Conservation (phyloP, 2,113 vertebrate genomes). For the Hemiprocne comata region DNA sequence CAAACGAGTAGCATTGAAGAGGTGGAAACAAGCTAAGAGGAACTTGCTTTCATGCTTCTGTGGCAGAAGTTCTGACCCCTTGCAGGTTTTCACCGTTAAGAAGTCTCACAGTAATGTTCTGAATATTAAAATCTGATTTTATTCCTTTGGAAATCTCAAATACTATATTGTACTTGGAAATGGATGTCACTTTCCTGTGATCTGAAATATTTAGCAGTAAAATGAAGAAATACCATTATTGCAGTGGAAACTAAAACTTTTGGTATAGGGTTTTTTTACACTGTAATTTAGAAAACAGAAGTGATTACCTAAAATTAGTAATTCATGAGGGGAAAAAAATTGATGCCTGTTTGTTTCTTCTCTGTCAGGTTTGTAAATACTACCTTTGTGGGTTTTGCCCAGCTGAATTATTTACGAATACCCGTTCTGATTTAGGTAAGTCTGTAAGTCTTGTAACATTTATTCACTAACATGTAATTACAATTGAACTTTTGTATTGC, state of each 20-base stretch:
- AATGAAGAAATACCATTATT: not conserved
- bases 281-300: not conserved
- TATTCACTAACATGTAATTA: not conserved
- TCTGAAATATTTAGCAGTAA: not conserved
- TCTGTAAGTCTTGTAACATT: not conserved
- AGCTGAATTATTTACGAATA: constrained; percentile 97
- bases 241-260: not conserved
- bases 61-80: not conserved
- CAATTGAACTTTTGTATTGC: not conserved
- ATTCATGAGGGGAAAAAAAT: not conserved
- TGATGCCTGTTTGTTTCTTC: constrained; percentile 21
- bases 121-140: not conserved
- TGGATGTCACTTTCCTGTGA: not conserved
- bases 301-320: rapidly evolving
- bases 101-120: not conserved
- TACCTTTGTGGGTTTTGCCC: constrained; percentile 98
- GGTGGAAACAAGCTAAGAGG: not conserved
- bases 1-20: not conserved
- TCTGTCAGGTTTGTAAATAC: constrained; percentile 91
- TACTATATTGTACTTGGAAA: not conserved
- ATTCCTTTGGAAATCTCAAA: not conserved
- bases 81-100: not conserved
- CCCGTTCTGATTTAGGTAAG: constrained; percentile 97
- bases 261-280: not conserved
- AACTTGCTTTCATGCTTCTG: not conserved